phyloP scores from a whole-genome alignment of 2,888 invertebrate genomes.

The Pardosa pseudoannulata region DNA sequence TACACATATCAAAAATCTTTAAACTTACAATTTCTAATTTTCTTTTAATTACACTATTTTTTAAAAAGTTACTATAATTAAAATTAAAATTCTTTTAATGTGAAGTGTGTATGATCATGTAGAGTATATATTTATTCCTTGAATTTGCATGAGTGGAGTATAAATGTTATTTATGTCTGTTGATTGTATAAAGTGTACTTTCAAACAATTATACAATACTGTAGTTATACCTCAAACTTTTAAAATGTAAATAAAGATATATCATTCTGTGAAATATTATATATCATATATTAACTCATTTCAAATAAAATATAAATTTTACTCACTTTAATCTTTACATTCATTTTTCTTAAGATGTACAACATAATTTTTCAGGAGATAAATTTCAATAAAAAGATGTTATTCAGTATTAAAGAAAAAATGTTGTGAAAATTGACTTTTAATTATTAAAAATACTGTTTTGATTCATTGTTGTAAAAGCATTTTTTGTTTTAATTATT shows the following conservation, averaged over 20 bases:
- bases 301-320: not conserved
- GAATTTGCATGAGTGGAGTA: slow-evolving; percentile 62
- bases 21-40: not conserved
- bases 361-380: not conserved
- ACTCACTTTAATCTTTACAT: not conserved
- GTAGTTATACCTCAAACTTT: slow-evolving; percentile 32
- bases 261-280: slow-evolving; percentile 3
- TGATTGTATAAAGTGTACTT: slow-evolving; percentile 60
- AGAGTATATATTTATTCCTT: slow-evolving; percentile 56
- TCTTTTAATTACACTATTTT: not conserved
- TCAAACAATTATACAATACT: slow-evolving; percentile 27
- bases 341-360: not conserved
- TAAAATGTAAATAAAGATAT: slow-evolving; percentile 46
- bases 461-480: not conserved
- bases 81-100: not conserved
- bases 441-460: not conserved
- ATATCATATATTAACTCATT: not conserved
- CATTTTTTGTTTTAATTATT: not conserved
- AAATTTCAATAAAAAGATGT: not conserved
- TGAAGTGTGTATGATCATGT: slow-evolving; percentile 48
- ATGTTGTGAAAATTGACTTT: no score
- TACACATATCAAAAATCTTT: slow-evolving; percentile 7
- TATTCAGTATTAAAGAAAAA: not conserved
- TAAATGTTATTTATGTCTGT: slow-evolving; percentile 60
- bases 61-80: not conserved